Evolutionary conservation across 2,888 invertebrate genomes (phyloP), one percentile per base, ranked within the genome.

Genomic region (Cerastoderma edule): DNA sequence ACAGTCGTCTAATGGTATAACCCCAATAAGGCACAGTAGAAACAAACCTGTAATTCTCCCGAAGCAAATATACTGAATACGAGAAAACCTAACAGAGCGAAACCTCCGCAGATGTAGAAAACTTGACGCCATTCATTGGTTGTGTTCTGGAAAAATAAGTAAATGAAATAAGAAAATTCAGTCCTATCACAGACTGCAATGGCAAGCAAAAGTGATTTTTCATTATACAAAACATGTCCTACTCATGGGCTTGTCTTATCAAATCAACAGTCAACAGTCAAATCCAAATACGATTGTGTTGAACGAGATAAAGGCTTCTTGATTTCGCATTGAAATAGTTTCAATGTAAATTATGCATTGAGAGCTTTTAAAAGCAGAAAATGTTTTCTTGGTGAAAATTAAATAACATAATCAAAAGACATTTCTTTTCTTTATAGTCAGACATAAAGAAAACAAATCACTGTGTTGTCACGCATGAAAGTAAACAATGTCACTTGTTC

Each of bases 101-200:
- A 73, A 4, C 75, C 86, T 16, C 85, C 84, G 70, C 87, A 86
- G 0, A 86, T 75, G 67, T 82, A 86, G 60, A 88, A 85, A 27
- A 88, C 86, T 16, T 63, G 75, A 19, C 83, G 70, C 87, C 87
- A 88, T 72, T 88, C 86, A 28, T 86, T 85, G 0, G 78, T 78
- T 19, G 83, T 83, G 65, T 82, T 77, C 87, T 87, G 80, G 16
- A 69, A 68, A 60, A 19, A n/a, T 19, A 35, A 63, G 39, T 2
- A 35, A 63, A 63, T 22, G n/a, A n/a, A 24, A 22, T 6, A 53
- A 22, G 22, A n/a, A 53, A 53, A 53, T 53, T 39, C 39, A 8
- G 8, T 39, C 8, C 39, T 10, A 39, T 39, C 16, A 39, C 10
- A 39, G 39, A 39, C n/a, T n/a, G n/a, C n/a, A n/a, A n/a, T n/a